Evolutionary conservation across 2,888 invertebrate genomes (phyloP).

Genomic region (Diaperis boleti): DNA sequence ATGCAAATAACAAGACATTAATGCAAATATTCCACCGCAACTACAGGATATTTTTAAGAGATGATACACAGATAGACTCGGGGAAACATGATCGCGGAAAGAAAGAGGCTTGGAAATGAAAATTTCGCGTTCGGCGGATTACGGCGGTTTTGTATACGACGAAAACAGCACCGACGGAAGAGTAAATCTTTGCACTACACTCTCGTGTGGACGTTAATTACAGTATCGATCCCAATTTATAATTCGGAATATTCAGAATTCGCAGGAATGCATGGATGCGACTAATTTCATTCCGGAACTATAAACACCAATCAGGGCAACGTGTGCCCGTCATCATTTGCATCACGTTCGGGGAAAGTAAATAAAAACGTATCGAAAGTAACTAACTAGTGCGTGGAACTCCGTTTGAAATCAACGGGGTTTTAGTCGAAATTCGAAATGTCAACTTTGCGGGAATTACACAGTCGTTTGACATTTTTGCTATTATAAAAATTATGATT

Average conservation of each 20-base stretch:
- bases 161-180: neutral
- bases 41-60: constrained; percentile 47
- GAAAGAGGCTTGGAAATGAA: neutral
- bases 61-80: constrained; percentile 46
- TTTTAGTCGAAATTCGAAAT: too few species aligned
- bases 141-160: neutral
- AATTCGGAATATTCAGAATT: constrained; percentile 4
- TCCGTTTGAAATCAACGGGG: constrained; percentile 10
- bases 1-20: constrained; percentile 50
- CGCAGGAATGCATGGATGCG: neutral
- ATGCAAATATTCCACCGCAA: constrained; percentile 49
- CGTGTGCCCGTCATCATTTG: constrained; percentile 4
- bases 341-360: neutral
- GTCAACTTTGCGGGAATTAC: too few species aligned
- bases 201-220: neutral
- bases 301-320: constrained; percentile 1
- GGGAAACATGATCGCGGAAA: constrained; percentile 36
- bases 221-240: neutral
- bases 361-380: too few species aligned
- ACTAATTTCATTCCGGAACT: constrained; percentile 3
- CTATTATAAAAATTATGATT: too few species aligned
- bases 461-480: too few species aligned
- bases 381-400: too few species aligned
- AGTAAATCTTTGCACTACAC: neutral
- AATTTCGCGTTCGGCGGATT: neutral